Evolutionary conservation across 2,113 vertebrate genomes (phyloP).

Genomic region (Ahaetulla prasina): DNA sequence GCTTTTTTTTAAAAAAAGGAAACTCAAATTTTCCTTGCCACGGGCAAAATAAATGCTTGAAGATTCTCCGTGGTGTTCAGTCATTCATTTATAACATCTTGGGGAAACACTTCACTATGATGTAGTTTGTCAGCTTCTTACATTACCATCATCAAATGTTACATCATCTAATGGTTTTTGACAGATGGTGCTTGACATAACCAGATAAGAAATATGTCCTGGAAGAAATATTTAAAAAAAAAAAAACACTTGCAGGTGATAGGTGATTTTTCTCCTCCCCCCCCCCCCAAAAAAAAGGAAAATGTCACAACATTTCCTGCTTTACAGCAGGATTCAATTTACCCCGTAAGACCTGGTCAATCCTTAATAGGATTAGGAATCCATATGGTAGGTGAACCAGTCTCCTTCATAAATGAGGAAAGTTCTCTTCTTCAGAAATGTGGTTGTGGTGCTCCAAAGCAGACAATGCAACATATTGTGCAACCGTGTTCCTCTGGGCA

Average conservation of each 20-base stretch:
- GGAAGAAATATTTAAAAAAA: not conserved
- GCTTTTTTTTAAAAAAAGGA: not conserved
- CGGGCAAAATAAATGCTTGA: not conserved
- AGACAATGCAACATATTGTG: not conserved
- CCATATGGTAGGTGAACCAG: not conserved
- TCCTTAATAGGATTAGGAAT: not conserved
- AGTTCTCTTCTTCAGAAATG: not conserved
- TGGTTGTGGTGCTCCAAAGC: not conserved
- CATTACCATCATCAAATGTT: not conserved
- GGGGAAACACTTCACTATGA: not conserved
- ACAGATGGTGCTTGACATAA: constrained; percentile 16
- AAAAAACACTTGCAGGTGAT: not conserved
- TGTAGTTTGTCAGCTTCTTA: not conserved
- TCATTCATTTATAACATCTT: not conserved
- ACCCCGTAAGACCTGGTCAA: not conserved
- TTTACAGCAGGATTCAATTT: not conserved
- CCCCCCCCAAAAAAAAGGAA: not conserved
- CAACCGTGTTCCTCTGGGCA: too few species aligned
- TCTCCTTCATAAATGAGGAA: not conserved
- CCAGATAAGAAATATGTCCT: not conserved
- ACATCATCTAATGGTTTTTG: constrained; percentile 12
- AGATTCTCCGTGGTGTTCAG: not conserved
- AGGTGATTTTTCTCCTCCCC: fast-evolving
- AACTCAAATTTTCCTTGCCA: not conserved
- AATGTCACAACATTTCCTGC: not conserved